Evolutionary conservation across 2,888 invertebrate species (phyloP), one percentile per base, ranked within the genome.

Genomic region (Calliopum simillimum): DNA sequence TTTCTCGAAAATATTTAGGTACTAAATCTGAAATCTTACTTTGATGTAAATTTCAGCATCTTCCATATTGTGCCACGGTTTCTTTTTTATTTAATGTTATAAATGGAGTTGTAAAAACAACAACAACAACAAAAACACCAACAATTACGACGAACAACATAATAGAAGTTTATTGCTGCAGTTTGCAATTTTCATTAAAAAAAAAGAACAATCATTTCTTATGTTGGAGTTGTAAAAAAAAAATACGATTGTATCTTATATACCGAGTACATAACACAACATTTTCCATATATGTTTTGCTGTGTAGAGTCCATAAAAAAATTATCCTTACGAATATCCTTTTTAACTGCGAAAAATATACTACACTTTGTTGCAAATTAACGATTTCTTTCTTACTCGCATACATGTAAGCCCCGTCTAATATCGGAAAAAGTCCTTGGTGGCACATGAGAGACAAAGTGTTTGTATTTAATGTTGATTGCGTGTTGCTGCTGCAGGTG

Each of bases 101-200:
- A n/a, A n/a, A n/a, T n/a, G n/a, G n/a, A n/a, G 23, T 23, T 5
- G 13, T 4, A n/a, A 69, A 59, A 59, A 71, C 67, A 70, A 65
- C 69, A 68, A 58, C 61, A 74, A 68, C 70, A 74, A 71, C 72
- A 72, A 64, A 51, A 25, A 72, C 43, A 8, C 21, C 33, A 59
- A 41, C 62, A 58, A 43, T 49, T 56, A 62, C 25, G 41, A 49
- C 49, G 11, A 49, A 49, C 49, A 49, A 49, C 49, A 49, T 49
- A 49, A 49, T 49, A 49, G 16, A 49, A 49, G 49, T 49, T 49
- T 49, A 49, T 49, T 49, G 49, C 49, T 19, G 49, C 49, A 49
- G 16, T 49, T 49, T 49, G 49, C 19, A 49, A 49, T 49, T 49
- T 49, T 49, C 49, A 49, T 49, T 49, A 49, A 49, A 49, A 49